Evolutionary conservation across 2,888 invertebrate species (phyloP).

Genomic region (Dasypolia templi): DNA sequence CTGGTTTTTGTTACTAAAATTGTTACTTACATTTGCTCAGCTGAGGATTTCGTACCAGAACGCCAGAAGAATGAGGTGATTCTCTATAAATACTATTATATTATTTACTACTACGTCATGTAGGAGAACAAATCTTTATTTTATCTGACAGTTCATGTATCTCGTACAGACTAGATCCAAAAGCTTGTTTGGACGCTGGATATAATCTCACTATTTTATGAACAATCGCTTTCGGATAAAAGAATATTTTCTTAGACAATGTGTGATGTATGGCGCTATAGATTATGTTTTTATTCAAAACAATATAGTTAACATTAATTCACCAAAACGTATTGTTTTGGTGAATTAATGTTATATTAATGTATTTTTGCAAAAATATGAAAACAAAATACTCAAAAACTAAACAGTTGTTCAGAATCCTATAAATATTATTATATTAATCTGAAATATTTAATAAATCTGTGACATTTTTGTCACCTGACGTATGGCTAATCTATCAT

Average conservation of each 20-base stretch:
- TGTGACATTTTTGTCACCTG: background rate
- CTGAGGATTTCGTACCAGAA: background rate
- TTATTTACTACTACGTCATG: background rate
- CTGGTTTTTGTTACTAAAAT: conserved; percentile 21
- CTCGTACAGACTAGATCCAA: conserved; percentile 11
- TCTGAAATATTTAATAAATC: conserved; percentile 23
- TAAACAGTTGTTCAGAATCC: background rate
- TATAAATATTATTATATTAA: too few relatives aligned
- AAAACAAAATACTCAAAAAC: background rate
- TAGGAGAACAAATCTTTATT: background rate
- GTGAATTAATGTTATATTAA: too few relatives aligned
- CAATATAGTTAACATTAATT: conserved; percentile 4
- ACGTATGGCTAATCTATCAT: conserved; percentile 41
- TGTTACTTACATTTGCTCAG: conserved; percentile 4
- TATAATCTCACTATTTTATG: conserved; percentile 31
- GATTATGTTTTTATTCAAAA: conserved; percentile 18
- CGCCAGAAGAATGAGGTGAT: background rate
- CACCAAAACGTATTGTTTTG: too few relatives aligned
- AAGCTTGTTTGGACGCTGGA: conserved; percentile 17
- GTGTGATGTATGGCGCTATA: conserved; percentile 13
- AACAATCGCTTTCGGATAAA: conserved; percentile 27
- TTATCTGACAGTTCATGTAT: background rate
- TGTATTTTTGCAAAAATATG: background rate
- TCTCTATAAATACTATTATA: background rate
- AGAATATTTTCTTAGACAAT: conserved; percentile 24